Base-by-base conservation (phyloP, 2,888 invertebrate species). In the Scaptomyza polygonia region DNA sequence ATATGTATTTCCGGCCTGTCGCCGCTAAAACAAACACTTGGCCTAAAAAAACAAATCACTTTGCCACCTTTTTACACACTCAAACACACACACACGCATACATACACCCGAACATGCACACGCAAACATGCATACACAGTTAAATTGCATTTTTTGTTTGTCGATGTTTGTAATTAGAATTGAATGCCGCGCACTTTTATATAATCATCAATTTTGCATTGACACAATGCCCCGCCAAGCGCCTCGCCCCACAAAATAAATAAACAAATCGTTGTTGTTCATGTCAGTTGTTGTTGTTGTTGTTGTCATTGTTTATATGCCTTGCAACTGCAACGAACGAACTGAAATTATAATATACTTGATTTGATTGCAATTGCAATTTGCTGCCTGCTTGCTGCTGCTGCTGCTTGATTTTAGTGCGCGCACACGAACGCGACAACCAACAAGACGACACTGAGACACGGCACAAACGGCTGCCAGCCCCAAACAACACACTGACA, bases 371-470 rank as follows among this genome's bases (percentile, higher is more conserved):
- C 80, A 72, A 75, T 68, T 75, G 64, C 69, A 36, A 49, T 49
- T 49, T 68, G 68, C 42, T 51, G 53, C 30, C 45, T 64, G 62
- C 45, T 58, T 55, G 43, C 56, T 58, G 27, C 42, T 58, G 27
- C 42, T 74, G 75, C 47, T 65, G 55, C 34, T 49, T 49, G 36
- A 49, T 53, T 81, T 78, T 66, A 66, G 77, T 82, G 79, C 86
- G 86, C 81, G 79, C 80, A 83, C 79, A 79, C 82, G 88, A 87
- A 89, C 90, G 89, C 91, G 89, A 89, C 91, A 90, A 90, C 91
- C 90, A 90, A 89, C 90, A 89, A 90, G 87, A 89, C 89, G 89
- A 89, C 88, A 91, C 91, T 91, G 86, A 89, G 72, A 73, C 73
- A 72, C 72, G 74, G 79, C 66, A 18, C 66, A 18, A 57, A 68